Evolutionary conservation across 2,888 invertebrate genomes (phyloP).

Genomic region (Glyphotaelius pellucidus): DNA sequence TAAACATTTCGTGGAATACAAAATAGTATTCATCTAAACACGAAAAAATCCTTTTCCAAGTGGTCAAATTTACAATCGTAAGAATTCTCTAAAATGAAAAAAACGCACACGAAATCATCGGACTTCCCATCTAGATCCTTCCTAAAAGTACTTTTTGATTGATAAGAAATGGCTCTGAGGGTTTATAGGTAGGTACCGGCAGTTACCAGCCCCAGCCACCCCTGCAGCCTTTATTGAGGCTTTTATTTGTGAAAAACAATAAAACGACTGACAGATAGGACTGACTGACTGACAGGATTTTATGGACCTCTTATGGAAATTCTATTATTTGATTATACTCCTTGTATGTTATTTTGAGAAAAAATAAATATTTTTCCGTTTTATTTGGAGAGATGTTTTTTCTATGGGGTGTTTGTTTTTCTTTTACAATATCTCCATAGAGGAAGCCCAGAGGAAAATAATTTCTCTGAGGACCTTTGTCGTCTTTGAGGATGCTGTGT

Average conservation of each 20-base stretch:
- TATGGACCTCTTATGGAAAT: neutral
- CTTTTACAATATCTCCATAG: too few species aligned
- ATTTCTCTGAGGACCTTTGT: too few species aligned
- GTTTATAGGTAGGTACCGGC: neutral
- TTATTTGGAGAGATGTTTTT: too few species aligned
- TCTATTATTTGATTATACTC: neutral
- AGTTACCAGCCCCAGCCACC: neutral
- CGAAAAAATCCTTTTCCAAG: neutral
- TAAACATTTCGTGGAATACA: too few species aligned
- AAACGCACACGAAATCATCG: neutral
- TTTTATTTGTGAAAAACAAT: neutral
- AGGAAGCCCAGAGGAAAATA: too few species aligned
- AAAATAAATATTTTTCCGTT: too few species aligned
- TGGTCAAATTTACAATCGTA: neutral
- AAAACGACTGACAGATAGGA: neutral
- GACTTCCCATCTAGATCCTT: neutral
- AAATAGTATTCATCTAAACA: neutral
- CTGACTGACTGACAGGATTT: neutral
- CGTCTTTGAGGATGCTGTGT: too few species aligned
- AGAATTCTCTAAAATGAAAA: neutral
- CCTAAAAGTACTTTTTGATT: neutral
- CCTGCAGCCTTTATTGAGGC: neutral
- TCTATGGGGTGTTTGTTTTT: too few species aligned
- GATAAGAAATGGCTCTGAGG: neutral
- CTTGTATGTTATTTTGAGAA: neutral